Base-by-base conservation (phyloP, 2,797 vertebrate species). In the Gymnothorax reevesii region DNA sequence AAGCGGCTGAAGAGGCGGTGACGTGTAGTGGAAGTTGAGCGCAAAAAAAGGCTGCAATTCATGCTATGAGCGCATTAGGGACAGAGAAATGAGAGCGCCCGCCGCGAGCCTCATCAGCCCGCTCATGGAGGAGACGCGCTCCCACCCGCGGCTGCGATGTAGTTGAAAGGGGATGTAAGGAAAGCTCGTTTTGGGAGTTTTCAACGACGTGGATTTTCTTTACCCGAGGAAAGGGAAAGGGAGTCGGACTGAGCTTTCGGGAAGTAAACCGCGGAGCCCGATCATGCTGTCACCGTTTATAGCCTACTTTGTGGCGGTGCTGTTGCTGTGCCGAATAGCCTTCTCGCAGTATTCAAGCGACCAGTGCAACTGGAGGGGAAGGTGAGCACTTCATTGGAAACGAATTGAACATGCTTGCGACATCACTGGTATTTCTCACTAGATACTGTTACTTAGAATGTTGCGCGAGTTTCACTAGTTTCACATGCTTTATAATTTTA, bases 301-400 rank as follows among this genome's bases (percentile, higher is more conserved):
- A 90, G 93, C 94, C 92, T 92, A 92, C 88, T 85, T 95, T 88
- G 91, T 96, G 92, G 93, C 95, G 87, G 93, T 96, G 75, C 90
- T 96, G 12, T 90, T 95, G 22, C 92, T 98, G 88, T 95, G 96
- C 89, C 93, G 96, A 91, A 93, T 94, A 66, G 95, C 95, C 91
- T 85, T 93, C 15, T 92, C 96, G 87, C 98, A 99, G 88, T 98
- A 98, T 92, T 98, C 98, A 25, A 99, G 98, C 91, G 98, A 99
- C 93, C 96, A 98, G 95, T 99, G 98, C 96, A 98, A 97, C 94
- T 99, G 98, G 98, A 98, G 96, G 94, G 98, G 98, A 91, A 99
- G 98, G 98, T 98, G 93, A 97, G 92, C 55, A 42, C 3, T 57
- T 82, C 25, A 75, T 75, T 79, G 17, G 49, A 79, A 54, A 52